Evolutionary conservation across 2,113 vertebrate species (phyloP).

Genomic region (Lota lota): DNA sequence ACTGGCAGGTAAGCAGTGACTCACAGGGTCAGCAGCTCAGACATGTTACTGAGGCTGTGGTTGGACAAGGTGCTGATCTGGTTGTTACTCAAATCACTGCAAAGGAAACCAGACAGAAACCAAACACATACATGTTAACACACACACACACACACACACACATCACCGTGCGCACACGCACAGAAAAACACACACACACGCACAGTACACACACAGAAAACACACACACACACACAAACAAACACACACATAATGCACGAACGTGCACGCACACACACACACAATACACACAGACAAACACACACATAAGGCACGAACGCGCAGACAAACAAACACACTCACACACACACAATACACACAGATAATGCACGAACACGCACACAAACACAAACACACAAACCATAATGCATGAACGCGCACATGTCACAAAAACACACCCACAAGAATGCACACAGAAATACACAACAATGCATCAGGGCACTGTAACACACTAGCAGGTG

Average conservation of each 20-base stretch:
- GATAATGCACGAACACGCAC: too few species aligned
- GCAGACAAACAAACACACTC: background rate
- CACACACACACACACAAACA: background rate
- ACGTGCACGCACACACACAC: background rate
- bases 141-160: constrained; percentile 22
- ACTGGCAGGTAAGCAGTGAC: constrained; percentile 52
- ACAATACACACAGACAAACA: background rate
- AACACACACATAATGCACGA: background rate
- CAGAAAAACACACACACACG: constrained; percentile 17
- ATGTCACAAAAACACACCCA: too few species aligned
- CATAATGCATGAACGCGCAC: too few species aligned
- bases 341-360: too few species aligned
- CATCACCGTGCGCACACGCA: constrained; percentile 9
- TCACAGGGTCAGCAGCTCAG: constrained; percentile 97
- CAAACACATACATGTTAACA: constrained; percentile 32
- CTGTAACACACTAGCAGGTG: too few species aligned
- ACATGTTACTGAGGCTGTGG: constrained; percentile 99
- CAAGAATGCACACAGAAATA: too few species aligned
- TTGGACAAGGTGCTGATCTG: constrained; percentile 98
- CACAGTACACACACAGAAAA: constrained; percentile 7
- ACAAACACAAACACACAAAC: too few species aligned
- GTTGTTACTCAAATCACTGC: constrained; percentile 99
- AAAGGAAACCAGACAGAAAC: constrained; percentile 74
- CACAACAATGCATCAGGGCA: too few species aligned
- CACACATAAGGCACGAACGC: background rate